Evolutionary conservation across 2,113 vertebrate genomes (phyloP).

Genomic region (Misgurnus anguillicaudatus): DNA sequence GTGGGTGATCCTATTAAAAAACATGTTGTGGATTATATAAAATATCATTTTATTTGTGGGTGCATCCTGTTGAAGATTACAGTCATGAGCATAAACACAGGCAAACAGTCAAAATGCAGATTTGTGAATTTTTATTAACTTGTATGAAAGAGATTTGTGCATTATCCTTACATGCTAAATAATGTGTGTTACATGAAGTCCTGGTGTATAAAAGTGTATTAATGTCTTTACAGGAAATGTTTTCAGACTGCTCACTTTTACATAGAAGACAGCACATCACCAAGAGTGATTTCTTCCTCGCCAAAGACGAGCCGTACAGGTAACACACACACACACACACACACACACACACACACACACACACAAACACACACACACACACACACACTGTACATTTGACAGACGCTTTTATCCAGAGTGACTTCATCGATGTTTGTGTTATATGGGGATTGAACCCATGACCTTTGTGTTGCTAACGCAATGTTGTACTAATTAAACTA

Average conservation of each 20-base stretch:
- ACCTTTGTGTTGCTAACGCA: too few species aligned
- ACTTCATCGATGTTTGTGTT: too few species aligned
- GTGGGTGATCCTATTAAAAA: slow-evolving; percentile 64
- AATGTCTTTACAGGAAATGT: slow-evolving; percentile 83
- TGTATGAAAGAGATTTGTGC: neutral
- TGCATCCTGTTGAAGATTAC: slow-evolving; percentile 56
- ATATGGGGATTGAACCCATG: too few species aligned
- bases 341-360: too few species aligned
- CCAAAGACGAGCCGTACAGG: slow-evolving; percentile 81
- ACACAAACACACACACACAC: too few species aligned
- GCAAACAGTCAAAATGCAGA: neutral
- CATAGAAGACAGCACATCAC: slow-evolving; percentile 88
- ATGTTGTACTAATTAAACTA: too few species aligned
- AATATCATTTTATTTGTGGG: slow-evolving; percentile 60
- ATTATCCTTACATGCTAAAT: neutral
- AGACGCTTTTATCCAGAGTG: too few species aligned
- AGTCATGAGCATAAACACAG: slow-evolving; percentile 36
- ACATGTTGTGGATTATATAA: slow-evolving; percentile 64
- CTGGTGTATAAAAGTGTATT: neutral
- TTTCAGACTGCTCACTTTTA: slow-evolving; percentile 99
- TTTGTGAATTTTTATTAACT: neutral
- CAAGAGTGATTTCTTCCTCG: slow-evolving; percentile 82
- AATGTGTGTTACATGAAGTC: neutral
- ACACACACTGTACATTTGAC: too few species aligned
- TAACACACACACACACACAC: slow-evolving; percentile 56